phyloP scores from a whole-genome alignment of 2,888 invertebrate genomes.

The Gibbula magus region DNA sequence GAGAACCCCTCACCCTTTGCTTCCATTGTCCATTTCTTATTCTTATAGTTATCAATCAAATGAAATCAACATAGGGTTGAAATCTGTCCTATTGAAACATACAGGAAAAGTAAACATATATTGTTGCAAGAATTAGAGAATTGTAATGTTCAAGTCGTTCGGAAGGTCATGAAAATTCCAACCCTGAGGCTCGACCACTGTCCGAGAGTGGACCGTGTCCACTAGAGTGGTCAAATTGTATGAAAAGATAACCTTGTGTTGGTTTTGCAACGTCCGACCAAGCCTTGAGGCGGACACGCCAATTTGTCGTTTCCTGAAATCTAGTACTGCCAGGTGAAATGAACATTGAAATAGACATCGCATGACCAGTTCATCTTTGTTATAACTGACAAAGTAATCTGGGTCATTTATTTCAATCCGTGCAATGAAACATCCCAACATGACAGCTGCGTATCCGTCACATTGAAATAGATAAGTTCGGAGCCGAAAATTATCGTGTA shows the following conservation, averaged over 20 bases:
- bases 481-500: not conserved
- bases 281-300: not conserved
- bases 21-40: not conserved
- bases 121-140: not conserved
- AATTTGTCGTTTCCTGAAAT: constrained; percentile 7
- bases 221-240: too few relatives aligned
- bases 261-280: not conserved
- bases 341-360: constrained; percentile 21
- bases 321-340: constrained; percentile 1
- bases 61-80: not conserved
- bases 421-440: not conserved
- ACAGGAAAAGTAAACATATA: constrained; percentile 17
- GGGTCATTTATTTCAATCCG: constrained; percentile 2
- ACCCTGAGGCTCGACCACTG: too few relatives aligned
- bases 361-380: constrained; percentile 22
- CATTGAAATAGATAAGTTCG: not conserved
- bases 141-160: not conserved
- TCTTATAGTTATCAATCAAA: not conserved
- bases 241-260: too few relatives aligned
- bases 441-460: not conserved
- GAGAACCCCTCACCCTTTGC: not conserved
- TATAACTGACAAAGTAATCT: not conserved
- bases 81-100: not conserved
- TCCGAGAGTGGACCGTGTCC: too few relatives aligned
- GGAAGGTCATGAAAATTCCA: not conserved